A percentile compares a stretch with the other conserved stretches of the same genome.
phyloP scores from a whole-genome alignment of 2,797 vertebrate species.

The Leucoraja ocellata region DNA sequence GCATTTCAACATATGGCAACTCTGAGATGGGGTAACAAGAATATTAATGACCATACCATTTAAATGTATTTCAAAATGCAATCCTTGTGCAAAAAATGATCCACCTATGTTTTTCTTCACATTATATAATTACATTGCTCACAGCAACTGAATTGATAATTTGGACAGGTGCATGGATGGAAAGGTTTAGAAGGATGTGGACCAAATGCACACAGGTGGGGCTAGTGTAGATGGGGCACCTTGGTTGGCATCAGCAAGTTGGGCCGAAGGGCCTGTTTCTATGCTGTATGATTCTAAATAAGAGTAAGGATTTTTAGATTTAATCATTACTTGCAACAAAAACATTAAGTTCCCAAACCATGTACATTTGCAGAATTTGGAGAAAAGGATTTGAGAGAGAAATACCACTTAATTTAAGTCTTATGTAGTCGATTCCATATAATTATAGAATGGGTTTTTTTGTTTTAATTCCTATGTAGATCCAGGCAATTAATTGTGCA shows the following conservation, averaged over 20 bases:
- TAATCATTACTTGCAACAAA: conserved; percentile 8
- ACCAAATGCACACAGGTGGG: no score
- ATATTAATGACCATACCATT: background rate
- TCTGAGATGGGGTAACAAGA: background rate
- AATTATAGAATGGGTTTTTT: background rate
- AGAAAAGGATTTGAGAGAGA: background rate
- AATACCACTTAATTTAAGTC: background rate
- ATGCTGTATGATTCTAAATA: no score
- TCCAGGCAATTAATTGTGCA: background rate
- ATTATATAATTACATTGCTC: background rate
- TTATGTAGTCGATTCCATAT: background rate
- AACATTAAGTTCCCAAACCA: background rate
- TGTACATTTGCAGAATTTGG: background rate
- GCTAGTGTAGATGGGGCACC: no score
- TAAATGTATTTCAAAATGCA: background rate
- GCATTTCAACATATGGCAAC: background rate
- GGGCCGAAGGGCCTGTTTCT: no score
- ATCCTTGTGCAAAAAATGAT: background rate
- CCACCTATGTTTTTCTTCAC: background rate
- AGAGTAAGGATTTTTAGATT: background rate
- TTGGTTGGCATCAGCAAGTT: no score
- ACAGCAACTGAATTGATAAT: background rate
- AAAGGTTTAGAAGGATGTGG: no score
- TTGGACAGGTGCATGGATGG: no score
- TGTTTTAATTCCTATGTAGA: background rate